Evolutionary conservation across 2,113 vertebrate genomes (phyloP), one percentile per base, ranked within the genome.

Genomic region (Saguinus midas): DNA sequence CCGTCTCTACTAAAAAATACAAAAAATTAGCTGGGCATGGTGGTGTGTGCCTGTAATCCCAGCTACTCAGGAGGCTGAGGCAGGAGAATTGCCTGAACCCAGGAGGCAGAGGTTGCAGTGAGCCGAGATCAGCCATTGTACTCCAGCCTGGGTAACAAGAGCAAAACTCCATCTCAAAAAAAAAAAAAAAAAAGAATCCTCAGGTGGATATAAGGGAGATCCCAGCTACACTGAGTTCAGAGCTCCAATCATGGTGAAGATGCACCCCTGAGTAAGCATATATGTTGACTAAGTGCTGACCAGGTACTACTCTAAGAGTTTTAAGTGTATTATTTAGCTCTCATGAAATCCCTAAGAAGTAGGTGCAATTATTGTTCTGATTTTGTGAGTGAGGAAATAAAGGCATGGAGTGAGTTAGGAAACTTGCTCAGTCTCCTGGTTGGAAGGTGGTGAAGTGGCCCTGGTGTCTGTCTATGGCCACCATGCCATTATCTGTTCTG

Each of bases 201-300:
- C 45, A 21, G 9, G 43, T 40, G 25, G 29, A 45, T 20, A 85
- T n/a, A 40, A 68, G 40, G 21, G 12, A 18, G 23, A 29, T n/a
- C 40, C 20, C 7, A 40, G 8, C 52, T 32, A 64, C 1, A 16
- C 3, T 25, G 57, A 70, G 3, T 64, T 52, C 57, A 37, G 20
- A 10, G 29, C 29, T 68, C 27, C 1, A 12, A 35, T 21, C 4
- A 14, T 2, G 0, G 45, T 5, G 6, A 32, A n/a, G 2, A 25
- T 9, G 14, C n/a, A 55, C 2, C 45, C 18, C 43, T 40, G 27
- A 48, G 5, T 10, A 45, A 48, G 13, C 6, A 32, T 23, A 13
- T 6, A n/a, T 3, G 45, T 3, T n/a, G 43, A 29, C 2, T n/a
- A 35, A 50, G 68, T 8, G 27, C 35, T 81, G 18, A 18, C 35